Conservation (phyloP, 2,113 vertebrate species). For the Castor canadensis region DNA sequence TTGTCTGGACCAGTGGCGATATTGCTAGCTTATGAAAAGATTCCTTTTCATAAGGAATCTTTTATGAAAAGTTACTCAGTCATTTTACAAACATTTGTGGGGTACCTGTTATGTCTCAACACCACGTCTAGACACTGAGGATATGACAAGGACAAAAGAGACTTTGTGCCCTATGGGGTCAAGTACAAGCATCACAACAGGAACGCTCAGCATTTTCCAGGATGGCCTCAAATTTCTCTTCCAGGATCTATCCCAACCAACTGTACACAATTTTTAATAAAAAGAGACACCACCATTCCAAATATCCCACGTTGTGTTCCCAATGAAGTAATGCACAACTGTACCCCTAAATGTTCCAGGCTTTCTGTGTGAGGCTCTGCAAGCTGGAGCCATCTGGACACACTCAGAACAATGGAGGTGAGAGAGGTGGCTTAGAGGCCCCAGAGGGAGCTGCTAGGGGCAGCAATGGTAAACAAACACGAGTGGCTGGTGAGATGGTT, state of each 20-base stretch:
- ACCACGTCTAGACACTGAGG: conserved; percentile 59
- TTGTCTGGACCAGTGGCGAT: not conserved
- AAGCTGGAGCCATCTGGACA: conserved; percentile 49
- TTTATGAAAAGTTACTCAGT: not conserved
- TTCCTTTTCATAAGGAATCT: no score
- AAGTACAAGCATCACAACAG: not conserved
- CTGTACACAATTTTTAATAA: not conserved
- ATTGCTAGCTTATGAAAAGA: not conserved
- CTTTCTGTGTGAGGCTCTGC: not conserved
- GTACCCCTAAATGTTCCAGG: not conserved
- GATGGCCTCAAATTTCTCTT: not conserved
- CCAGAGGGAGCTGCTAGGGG: not conserved
- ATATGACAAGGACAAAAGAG: not conserved
- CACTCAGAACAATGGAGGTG: conserved; percentile 25
- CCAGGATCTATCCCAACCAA: not conserved
- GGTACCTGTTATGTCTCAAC: conserved; percentile 63
- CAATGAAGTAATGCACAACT: not conserved
- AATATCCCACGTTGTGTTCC: not conserved
- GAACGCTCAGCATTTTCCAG: not conserved
- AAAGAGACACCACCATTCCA: not conserved
- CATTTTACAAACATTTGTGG: conserved; percentile 67
- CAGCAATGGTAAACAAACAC: conserved; percentile 47
- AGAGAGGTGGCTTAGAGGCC: not conserved
- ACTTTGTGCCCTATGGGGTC: not conserved
- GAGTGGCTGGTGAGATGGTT: conserved; percentile 68